A percentile compares a stretch with the other conserved stretches of the same genome.
Evolutionary conservation across 35 echinoderm and acorn worm genomes (phyloP).

Genomic region (Hemicentrotus pulcherrimus): DNA sequence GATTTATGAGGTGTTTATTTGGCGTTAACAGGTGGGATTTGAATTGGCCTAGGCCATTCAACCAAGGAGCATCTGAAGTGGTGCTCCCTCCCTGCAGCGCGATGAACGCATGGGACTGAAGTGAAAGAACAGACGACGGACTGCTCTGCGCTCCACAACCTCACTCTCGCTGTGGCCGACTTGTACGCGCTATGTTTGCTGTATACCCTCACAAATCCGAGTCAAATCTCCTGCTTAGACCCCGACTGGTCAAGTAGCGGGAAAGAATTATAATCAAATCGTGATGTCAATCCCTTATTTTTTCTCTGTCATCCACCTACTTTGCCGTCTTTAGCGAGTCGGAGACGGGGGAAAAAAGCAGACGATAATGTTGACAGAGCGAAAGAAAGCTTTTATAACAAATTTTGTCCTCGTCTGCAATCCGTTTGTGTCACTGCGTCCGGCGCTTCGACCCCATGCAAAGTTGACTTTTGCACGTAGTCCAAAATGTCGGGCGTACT

Average conservation of each 20-base stretch:
- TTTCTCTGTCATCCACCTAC: not conserved
- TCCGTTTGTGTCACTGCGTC: constrained; percentile 18
- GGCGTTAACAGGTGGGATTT: constrained; percentile 42
- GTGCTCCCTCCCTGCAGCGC: not conserved
- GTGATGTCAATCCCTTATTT: constrained; percentile 22
- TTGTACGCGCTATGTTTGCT: not conserved
- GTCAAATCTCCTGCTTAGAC: constrained; percentile 14
- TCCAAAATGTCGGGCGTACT: not conserved
- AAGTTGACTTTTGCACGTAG: constrained; percentile 31
- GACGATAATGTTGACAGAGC: constrained; percentile 1
- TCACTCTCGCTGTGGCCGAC: not conserved
- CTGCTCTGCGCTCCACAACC: not conserved
- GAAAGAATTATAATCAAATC: not conserved
- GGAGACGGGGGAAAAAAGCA: not conserved
- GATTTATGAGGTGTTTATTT: constrained; percentile 44
- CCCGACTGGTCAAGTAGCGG: constrained; percentile 17
- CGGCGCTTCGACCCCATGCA: constrained; percentile 24
- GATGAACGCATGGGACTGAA: not conserved
- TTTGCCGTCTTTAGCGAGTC: not conserved
- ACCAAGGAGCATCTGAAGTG: not conserved
- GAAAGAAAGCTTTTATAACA: constrained; percentile 20
- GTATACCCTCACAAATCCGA: not conserved
- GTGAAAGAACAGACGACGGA: constrained; percentile 14
- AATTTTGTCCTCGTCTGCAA: not conserved
- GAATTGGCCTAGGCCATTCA: constrained; percentile 39